A percentile compares a stretch with the other conserved stretches of the same genome.
These are phyloP conservation scores for Brachionus rotundiformis DNA, from an alignment of 1,140 invertebrate genomes.

Conservation along the genomic window DNA sequence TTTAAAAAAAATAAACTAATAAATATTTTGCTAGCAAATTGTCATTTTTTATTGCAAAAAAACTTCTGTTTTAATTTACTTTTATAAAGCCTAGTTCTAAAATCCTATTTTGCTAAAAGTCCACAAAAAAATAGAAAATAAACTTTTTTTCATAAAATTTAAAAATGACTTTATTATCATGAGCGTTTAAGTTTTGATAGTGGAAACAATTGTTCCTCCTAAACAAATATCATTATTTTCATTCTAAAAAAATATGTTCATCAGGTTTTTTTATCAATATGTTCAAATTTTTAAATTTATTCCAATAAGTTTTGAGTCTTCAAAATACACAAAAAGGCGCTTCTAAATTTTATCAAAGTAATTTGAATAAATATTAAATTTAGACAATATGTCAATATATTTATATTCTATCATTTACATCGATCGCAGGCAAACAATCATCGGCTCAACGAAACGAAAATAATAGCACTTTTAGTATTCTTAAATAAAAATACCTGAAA, in stretches of 20 bases:
- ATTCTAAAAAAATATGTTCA: slow-evolving; percentile 35
- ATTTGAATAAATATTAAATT: slow-evolving; percentile 17
- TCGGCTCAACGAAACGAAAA: neutral
- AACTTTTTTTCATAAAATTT: neutral
- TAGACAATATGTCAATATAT: slow-evolving; percentile 15
- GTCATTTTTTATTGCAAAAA: neutral
- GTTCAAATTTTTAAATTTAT: slow-evolving; percentile 24
- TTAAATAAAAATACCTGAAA: slow-evolving; percentile 11
- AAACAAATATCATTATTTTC: neutral
- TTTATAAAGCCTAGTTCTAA: no score
- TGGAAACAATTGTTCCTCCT: slow-evolving; percentile 38
- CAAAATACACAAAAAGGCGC: neutral
- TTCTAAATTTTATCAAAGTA: slow-evolving; percentile 3
- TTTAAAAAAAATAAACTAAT: neutral
- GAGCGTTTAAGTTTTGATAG: slow-evolving; percentile 17
- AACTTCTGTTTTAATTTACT: no score
- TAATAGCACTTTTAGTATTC: neutral
- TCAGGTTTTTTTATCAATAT: slow-evolving; percentile 45
- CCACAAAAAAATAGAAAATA: no score
- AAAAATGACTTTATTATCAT: slow-evolving; percentile 20
- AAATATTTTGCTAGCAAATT: neutral
- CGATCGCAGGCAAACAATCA: neutral
- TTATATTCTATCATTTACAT: neutral
- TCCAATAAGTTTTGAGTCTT: neutral
- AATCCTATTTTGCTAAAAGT: no score